Base-by-base conservation (phyloP, 2,888 invertebrate species). In the Hanleya hanleyi region DNA sequence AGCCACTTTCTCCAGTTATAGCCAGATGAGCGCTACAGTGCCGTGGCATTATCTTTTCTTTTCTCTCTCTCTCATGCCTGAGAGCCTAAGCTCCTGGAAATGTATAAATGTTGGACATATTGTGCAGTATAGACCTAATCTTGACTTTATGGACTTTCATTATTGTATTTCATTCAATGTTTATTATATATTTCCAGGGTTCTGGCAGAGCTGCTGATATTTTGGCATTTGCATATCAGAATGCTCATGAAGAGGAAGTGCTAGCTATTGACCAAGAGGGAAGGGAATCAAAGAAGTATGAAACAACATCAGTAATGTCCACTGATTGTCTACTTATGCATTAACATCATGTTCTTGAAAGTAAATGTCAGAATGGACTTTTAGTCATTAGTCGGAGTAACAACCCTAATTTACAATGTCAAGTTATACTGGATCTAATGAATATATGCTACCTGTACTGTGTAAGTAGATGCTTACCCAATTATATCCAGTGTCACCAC, bases 161-260 rank as follows among this genome's bases (percentile, higher is more conserved):
- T 18, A 41, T 12, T 12, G 41, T 41, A 41, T 12, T 12, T 41
- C 41, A 41, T 41, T 41, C 29, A 7, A 57, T 57, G 3, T 26
- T 22, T 18, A 22, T 4, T 5, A 12, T 61, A 29, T 18, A 61
- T 64, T 35, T 18, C 18, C 77, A 89, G 87, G 90, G 90, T 9
- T 90, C 91, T 26, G 89, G 90, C 3, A 80, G 90, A 71, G 88
- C 88, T 26, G 90, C 91, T 18, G 90, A 91, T 74, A 86, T 91
- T 29, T 74, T 91, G 38, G 88, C 89, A 0, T 87, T 84, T 73
- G 90, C 90, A 32, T 88, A 87, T 68, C 81, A 85, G 67, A 81
- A 83, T 75, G 80, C 83, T 7, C 76, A 75, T 66, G 83, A 82
- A 71, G 82, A 81, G 51, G 86, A 88, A 49, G 82, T 85, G 15